A percentile compares a stretch with the other conserved stretches of the same genome.
These are phyloP conservation scores for Drosophila subsilvestris DNA, from an alignment of 2,888 invertebrate species.

Conservation along the genomic window DNA sequence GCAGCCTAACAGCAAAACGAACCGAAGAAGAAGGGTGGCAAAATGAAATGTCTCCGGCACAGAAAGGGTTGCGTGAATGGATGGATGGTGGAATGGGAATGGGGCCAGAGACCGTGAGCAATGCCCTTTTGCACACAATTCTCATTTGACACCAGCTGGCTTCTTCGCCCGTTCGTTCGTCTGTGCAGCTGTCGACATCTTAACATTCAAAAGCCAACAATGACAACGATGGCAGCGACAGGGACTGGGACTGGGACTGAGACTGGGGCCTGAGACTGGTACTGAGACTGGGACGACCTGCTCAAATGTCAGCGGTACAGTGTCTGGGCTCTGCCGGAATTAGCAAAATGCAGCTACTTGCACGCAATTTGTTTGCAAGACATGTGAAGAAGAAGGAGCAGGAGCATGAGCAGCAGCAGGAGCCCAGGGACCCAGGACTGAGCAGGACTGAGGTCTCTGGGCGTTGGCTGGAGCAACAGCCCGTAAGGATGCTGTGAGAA, in stretches of 20 bases:
- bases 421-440: not conserved
- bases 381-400: slow-evolving; percentile 11
- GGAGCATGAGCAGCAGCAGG: slow-evolving; percentile 20
- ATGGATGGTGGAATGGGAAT: not conserved
- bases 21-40: slow-evolving; percentile 14
- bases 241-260: not conserved
- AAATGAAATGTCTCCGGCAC: slow-evolving; percentile 21
- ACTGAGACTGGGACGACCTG: slow-evolving; percentile 36
- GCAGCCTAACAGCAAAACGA: slow-evolving; percentile 1
- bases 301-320: slow-evolving; percentile 58
- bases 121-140: slow-evolving; percentile 59
- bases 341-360: slow-evolving; percentile 79
- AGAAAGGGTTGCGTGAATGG: slow-evolving; percentile 38
- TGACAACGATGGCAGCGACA: slow-evolving; percentile 49
- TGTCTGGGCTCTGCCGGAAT: slow-evolving; percentile 61
- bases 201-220: slow-evolving; percentile 77
- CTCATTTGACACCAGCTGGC: slow-evolving; percentile 67
- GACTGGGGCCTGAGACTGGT: slow-evolving; percentile 4
- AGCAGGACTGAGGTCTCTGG: slow-evolving; percentile 26
- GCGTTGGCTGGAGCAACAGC: slow-evolving; percentile 61
- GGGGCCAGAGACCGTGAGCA: slow-evolving; percentile 49
- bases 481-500: slow-evolving; percentile 62
- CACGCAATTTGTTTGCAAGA: slow-evolving; percentile 60
- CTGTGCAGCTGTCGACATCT: slow-evolving; percentile 76
- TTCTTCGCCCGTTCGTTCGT: slow-evolving; percentile 44